Base-by-base conservation (phyloP, 2,888 invertebrate species). In the Marasmarcha lunaedactyla region DNA sequence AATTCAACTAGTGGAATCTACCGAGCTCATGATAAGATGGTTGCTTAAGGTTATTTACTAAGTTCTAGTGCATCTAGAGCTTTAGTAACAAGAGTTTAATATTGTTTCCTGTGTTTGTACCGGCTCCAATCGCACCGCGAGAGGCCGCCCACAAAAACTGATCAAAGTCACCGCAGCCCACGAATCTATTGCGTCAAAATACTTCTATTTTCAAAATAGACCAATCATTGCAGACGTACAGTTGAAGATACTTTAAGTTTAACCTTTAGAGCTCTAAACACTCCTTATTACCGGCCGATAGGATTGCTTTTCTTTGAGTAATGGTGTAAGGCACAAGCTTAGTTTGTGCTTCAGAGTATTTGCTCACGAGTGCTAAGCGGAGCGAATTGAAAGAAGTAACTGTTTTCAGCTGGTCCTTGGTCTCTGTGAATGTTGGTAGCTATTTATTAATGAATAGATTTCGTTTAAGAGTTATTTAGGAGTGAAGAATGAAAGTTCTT, bases 111-210 rank as follows among this genome's bases (percentile, higher is more conserved):
- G 20, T 5, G 7, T 7, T 20, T 5, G 20, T 45, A 54, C 55
- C 66, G 63, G 60, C 54, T 61, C 71, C 70, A 73, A 72, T 74
- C 68, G 63, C 49, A 46, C 53, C 47, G 44, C 41, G 47, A 42
- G 55, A 59, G 52, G 61, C 63, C 64, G 66, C 66, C 70, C 65
- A 71, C 64, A 73, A 83, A 79, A 78, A 76, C 60, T 55, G 49
- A 63, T 79, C 79, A 79, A 81, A 81, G 76, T 49, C 41, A 55
- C 74, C 74, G 76, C 72, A 42, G 57, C 58, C 63, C 61, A 63
- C 69, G 63, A 61, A 68, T 63, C 68, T 59, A 55, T 66, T 59
- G 74, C 74, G 73, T 76, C 79, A 79, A 83, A 83, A 79, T 71
- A 70, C 60, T 60, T 69, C 68, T 59, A 68, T 71, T 74, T 66